These are phyloP conservation scores for Lutjanus argentimaculatus DNA, from an alignment of 2,797 vertebrate species.

Conservation along the genomic window DNA sequence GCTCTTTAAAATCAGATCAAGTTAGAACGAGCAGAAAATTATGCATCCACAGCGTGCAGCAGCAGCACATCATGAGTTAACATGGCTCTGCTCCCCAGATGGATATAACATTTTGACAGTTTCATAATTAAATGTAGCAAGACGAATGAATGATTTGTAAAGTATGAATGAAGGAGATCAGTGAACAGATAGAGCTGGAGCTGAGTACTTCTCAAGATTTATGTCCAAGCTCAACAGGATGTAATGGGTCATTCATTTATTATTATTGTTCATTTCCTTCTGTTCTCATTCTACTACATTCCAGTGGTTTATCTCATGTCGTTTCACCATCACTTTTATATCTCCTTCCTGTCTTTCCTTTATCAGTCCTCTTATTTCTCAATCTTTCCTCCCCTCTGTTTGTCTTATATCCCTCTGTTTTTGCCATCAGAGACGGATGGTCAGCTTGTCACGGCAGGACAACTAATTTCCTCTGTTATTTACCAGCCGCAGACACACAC, in stretches of 20 bases:
- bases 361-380: not conserved
- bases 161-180: conserved; percentile 4
- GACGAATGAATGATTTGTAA: not conserved
- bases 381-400: conserved; percentile 20
- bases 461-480: conserved; percentile 54
- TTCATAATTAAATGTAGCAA: too few species aligned
- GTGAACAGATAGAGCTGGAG: not conserved
- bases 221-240: conserved; percentile 23
- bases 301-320: not conserved
- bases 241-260: conserved; percentile 30
- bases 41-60: too few species aligned
- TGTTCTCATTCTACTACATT: conserved; percentile 20
- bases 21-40: not conserved
- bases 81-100: too few species aligned
- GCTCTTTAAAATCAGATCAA: not conserved
- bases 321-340: conserved; percentile 18
- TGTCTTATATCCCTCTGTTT: conserved; percentile 38
- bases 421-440: conserved; percentile 7
- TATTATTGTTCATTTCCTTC: conserved; percentile 30
- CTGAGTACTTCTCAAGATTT: conserved; percentile 13
- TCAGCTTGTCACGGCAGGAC: not conserved
- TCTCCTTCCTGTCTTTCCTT: not conserved
- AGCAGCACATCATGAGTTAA: too few species aligned
- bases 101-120: too few species aligned
- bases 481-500: conserved; percentile 2